These are phyloP conservation scores for Acanthosepion lycidas DNA, from an alignment of 2,888 invertebrate species.

Conservation along the genomic window DNA sequence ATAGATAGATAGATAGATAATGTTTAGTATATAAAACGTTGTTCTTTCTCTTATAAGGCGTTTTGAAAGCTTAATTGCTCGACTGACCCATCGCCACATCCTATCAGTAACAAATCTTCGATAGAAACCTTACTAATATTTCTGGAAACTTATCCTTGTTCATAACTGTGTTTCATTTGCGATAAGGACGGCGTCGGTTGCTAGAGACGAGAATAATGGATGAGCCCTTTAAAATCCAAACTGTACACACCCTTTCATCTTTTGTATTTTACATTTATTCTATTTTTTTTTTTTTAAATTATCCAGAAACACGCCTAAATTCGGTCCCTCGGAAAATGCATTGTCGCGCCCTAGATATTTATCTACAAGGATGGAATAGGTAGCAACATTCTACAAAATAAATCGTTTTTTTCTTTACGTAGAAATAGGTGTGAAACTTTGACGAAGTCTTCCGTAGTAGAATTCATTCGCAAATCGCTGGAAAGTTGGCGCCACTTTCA, in stretches of 20 bases:
- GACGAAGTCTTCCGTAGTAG: background rate
- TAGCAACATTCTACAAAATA: background rate
- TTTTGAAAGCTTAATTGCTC: background rate
- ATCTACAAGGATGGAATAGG: background rate
- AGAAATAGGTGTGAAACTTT: background rate
- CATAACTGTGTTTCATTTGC: background rate
- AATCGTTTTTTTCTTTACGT: background rate
- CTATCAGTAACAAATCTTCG: background rate
- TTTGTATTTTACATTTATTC: no score
- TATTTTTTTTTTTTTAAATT: background rate
- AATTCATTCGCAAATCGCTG: background rate
- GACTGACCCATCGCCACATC: background rate
- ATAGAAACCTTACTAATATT: background rate
- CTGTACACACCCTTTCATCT: background rate
- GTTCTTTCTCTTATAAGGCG: background rate
- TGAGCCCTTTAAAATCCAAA: background rate
- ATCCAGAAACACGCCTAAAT: background rate
- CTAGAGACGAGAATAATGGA: background rate
- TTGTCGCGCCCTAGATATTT: background rate
- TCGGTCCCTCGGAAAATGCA: background rate
- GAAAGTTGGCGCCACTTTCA: background rate
- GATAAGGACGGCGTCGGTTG: background rate
- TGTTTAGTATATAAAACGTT: no score
- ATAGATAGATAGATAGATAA: no score
- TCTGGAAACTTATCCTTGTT: background rate